Conservation (phyloP, 2,888 invertebrate genomes). For the Pristionchus fissidentatus region DNA sequence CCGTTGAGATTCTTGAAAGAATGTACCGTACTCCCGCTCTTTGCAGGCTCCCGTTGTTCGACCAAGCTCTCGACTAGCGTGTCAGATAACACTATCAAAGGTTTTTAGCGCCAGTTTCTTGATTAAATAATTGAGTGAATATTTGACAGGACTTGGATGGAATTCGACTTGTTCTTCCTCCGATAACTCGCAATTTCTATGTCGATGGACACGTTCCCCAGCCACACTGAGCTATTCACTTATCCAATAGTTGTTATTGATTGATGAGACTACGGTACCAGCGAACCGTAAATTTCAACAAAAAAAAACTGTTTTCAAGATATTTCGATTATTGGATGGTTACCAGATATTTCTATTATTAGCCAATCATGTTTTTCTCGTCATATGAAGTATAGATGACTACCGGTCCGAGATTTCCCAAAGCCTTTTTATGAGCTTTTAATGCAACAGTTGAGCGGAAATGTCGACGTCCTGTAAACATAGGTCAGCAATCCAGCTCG, state of each 20-base stretch:
- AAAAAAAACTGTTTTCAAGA: background rate
- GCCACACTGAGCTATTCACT: constrained; percentile 83
- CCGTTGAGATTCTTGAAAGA: too few relatives aligned
- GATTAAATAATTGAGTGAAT: background rate
- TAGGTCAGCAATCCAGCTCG: too few relatives aligned
- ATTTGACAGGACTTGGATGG: constrained; percentile 87
- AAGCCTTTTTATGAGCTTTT: too few relatives aligned
- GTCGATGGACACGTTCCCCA: constrained; percentile 97
- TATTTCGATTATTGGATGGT: background rate
- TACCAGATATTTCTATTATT: too few relatives aligned
- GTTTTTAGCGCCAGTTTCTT: constrained; percentile 76
- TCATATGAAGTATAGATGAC: background rate
- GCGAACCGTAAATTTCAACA: background rate
- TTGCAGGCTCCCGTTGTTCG: constrained; percentile 90
- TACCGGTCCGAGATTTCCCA: too few relatives aligned
- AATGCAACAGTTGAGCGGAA: too few relatives aligned
- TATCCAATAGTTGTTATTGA: constrained; percentile 45
- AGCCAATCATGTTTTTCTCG: background rate
- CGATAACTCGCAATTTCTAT: constrained; percentile 93
- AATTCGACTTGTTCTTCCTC: constrained; percentile 86
- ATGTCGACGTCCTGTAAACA: too few relatives aligned
- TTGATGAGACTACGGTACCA: constrained; percentile 21
- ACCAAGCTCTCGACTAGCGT: constrained; percentile 93
- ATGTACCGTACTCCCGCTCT: background rate
- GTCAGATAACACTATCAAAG: constrained; percentile 87